A percentile compares a stretch with the other conserved stretches of the same genome.
Evolutionary conservation across 2,888 invertebrate species (phyloP).

Genomic region (Apamea epomidion): DNA sequence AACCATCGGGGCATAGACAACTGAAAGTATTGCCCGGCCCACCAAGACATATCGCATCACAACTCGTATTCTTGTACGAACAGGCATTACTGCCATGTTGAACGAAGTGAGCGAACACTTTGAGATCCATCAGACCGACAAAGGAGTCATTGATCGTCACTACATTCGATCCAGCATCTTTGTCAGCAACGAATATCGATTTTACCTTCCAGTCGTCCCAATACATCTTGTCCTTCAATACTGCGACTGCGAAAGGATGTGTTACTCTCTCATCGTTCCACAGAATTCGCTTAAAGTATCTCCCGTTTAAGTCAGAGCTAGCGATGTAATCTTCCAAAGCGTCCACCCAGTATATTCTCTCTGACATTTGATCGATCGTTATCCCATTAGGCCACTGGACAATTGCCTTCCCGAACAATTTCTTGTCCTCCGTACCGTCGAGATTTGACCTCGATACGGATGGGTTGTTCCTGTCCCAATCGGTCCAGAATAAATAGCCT

Average conservation of each 20-base stretch:
- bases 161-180: slow-evolving; percentile 93
- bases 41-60: slow-evolving; percentile 95
- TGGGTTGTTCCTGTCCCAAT: slow-evolving; percentile 95
- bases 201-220: slow-evolving; percentile 97
- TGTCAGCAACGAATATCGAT: slow-evolving; percentile 94
- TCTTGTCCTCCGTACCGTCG: slow-evolving; percentile 93
- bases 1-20: slow-evolving; percentile 96
- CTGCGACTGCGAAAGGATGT: slow-evolving; percentile 96
- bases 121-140: slow-evolving; percentile 95
- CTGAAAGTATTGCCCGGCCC: slow-evolving; percentile 92
- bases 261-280: slow-evolving; percentile 92
- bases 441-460: slow-evolving; percentile 95
- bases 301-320: slow-evolving; percentile 93
- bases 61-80: slow-evolving; percentile 90
- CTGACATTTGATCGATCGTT: slow-evolving; percentile 95
- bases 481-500: slow-evolving; percentile 96
- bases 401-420: slow-evolving; percentile 91
- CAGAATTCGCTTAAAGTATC: slow-evolving; percentile 92
- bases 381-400: slow-evolving; percentile 97
- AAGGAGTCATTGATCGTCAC: slow-evolving; percentile 91
- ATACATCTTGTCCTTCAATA: slow-evolving; percentile 96
- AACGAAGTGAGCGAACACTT: slow-evolving; percentile 93
- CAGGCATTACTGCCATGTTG: slow-evolving; percentile 95
- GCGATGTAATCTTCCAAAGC: slow-evolving; percentile 95
- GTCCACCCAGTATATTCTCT: slow-evolving; percentile 96